Conservation (phyloP, 2,113 vertebrate species). For the Pyxicephalus adspersus region DNA sequence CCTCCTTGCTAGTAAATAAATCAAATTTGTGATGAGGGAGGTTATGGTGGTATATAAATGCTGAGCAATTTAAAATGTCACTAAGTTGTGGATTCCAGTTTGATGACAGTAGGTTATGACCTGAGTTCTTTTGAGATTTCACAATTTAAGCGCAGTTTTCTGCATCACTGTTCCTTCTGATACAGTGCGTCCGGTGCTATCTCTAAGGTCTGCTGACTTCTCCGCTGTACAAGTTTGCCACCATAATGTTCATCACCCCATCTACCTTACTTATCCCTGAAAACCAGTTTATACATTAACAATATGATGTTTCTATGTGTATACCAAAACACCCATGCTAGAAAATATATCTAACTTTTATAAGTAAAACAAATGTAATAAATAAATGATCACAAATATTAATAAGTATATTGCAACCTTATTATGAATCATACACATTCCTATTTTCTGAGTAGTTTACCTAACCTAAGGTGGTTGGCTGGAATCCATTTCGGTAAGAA, state of each 20-base stretch:
- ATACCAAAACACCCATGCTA: too few relatives aligned
- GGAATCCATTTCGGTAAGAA: too few relatives aligned
- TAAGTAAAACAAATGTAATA: too few relatives aligned
- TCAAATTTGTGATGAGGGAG: slow-evolving; percentile 19
- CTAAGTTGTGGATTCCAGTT: slow-evolving; percentile 17
- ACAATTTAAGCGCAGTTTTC: slow-evolving; percentile 36
- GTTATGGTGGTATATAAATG: slow-evolving; percentile 11
- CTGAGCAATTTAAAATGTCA: slow-evolving; percentile 30
- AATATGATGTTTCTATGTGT: too few relatives aligned
- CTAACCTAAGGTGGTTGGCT: too few relatives aligned
- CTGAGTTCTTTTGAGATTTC: slow-evolving; percentile 14
- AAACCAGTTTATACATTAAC: too few relatives aligned
- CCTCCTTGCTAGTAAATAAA: background rate
- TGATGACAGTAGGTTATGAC: slow-evolving; percentile 25
- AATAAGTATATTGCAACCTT: too few relatives aligned
- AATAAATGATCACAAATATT: too few relatives aligned
- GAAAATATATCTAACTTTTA: too few relatives aligned
- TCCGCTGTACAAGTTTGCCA: background rate
- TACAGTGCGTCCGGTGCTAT: background rate
- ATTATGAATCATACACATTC: too few relatives aligned
- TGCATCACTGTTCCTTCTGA: slow-evolving; percentile 13
- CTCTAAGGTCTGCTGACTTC: background rate
- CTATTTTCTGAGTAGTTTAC: too few relatives aligned
- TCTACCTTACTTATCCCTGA: too few relatives aligned
- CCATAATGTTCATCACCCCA: background rate